These are phyloP conservation scores for Gonatopus flavifemur DNA, from an alignment of 1,140 invertebrate genomes.

Conservation along the genomic window DNA sequence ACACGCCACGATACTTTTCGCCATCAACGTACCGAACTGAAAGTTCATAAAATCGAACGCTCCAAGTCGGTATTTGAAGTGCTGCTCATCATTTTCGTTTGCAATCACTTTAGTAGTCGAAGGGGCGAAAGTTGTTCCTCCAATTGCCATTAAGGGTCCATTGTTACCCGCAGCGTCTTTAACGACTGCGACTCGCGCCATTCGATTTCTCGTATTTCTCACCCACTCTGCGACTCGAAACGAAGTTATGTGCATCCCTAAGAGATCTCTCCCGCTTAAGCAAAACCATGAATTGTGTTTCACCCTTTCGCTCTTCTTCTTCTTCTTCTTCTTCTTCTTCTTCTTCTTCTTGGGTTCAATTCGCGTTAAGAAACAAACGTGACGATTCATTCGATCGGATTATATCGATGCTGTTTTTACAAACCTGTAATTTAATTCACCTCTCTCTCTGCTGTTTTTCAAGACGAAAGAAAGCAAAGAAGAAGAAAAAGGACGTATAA, in stretches of 20 bases:
- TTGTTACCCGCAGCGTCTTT: conserved; percentile 17
- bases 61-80: conserved; percentile 8
- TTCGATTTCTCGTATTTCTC: conserved; percentile 16
- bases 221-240: conserved; percentile 6
- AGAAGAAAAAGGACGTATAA: background rate
- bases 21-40: background rate
- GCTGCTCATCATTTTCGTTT: too few species aligned
- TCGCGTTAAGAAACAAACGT: too few species aligned
- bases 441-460: too few species aligned
- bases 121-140: conserved; percentile 14
- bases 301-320: background rate
- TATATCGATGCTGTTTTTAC: too few species aligned
- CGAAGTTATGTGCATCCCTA: conserved; percentile 11
- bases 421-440: too few species aligned
- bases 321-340: background rate
- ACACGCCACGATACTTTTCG: conserved; percentile 5
- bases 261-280: background rate
- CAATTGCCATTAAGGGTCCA: conserved; percentile 19
- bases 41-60: conserved; percentile 9
- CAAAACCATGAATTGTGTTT: background rate
- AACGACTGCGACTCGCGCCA: conserved; percentile 19
- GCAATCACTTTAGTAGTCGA: too few species aligned
- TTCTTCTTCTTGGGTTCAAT: background rate
- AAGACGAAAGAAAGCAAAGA: background rate
- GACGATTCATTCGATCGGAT: too few species aligned